phyloP scores from a whole-genome alignment of 2,113 vertebrate species.

The Sphaerodactylus townsendi region DNA sequence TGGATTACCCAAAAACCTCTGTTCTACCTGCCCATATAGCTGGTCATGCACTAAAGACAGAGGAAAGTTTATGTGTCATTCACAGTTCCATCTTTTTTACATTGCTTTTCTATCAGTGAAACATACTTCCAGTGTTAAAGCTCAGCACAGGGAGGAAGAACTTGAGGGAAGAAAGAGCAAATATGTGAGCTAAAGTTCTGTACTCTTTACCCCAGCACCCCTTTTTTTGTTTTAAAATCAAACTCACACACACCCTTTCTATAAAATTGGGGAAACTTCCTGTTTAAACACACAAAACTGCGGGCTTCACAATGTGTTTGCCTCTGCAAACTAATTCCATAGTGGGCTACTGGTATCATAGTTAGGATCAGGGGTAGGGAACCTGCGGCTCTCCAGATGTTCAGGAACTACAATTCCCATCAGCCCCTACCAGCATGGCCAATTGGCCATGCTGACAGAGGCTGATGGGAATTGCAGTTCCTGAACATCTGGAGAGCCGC shows the following conservation, averaged over 20 bases:
- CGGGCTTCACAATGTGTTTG: background rate
- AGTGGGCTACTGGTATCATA: slow-evolving; percentile 11
- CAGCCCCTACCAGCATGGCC: too few relatives aligned
- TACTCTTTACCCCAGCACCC: background rate
- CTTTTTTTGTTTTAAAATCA: background rate
- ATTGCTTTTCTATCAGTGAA: background rate
- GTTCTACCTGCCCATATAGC: too few relatives aligned
- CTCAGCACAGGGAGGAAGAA: background rate
- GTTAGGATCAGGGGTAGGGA: too few relatives aligned
- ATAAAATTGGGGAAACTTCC: background rate
- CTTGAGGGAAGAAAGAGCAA: background rate
- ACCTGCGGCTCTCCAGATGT: too few relatives aligned
- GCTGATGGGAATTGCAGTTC: too few relatives aligned
- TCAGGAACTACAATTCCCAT: too few relatives aligned
- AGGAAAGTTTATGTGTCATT: background rate
- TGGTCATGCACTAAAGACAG: background rate
- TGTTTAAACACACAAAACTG: background rate
- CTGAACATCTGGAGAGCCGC: too few relatives aligned
- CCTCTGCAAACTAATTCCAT: slow-evolving; percentile 15
- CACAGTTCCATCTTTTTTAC: background rate
- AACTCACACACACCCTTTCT: background rate
- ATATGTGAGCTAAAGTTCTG: background rate
- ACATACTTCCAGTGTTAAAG: background rate
- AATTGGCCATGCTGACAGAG: too few relatives aligned
- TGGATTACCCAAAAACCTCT: too few relatives aligned